Evolutionary conservation across 2,797 vertebrate genomes (phyloP), one percentile per base, ranked within the genome.

Genomic region (Hydrolagus colliei): DNA sequence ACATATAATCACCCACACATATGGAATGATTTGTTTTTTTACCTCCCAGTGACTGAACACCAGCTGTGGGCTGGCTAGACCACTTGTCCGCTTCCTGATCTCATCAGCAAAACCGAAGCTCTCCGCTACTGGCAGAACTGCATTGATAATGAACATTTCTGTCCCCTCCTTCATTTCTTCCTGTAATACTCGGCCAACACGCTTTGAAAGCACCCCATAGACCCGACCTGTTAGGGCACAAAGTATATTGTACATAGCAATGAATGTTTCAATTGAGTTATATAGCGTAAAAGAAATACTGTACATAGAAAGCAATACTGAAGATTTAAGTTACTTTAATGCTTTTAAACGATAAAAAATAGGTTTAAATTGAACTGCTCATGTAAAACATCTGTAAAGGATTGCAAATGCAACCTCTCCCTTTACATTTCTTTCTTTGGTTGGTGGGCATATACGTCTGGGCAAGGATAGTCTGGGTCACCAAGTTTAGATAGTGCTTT

Each of bases 31-130:
- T 85, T 0, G 68, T 32, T 85, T 85, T 87, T 84, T 94, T 89
- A 98, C 97, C 97, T 99, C 97, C 98, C 97, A 99, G 90, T 99
- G 98, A 92, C 96, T 99, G 94, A 99, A 99, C 77, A 99, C 92
- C 90, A 99, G 94, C 90, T 99, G 98, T 0, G 97, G 97, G 90
- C 97, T 98, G 88, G 98, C 98, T 92, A 98, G 90, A 86, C 98
- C 98, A n/a, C 98, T 99, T 9, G 98, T 98, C 88, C 95, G 93
- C 90, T 99, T 99, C 88, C 97, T 93, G 91, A 99, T 97, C 90
- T 99, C 97, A 72, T 99, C 97, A 0, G 97, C 97, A 85, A 99
- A 99, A 1, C 97, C 97, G 4, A 99, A 99, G 92, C 98, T 99
- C 88, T 99, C 97, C 0, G 98, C 97, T 41, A 99, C 97, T 0